These are phyloP conservation scores for Dicyrtoma fusca DNA, from an alignment of 2,888 invertebrate species.

Conservation along the genomic window DNA sequence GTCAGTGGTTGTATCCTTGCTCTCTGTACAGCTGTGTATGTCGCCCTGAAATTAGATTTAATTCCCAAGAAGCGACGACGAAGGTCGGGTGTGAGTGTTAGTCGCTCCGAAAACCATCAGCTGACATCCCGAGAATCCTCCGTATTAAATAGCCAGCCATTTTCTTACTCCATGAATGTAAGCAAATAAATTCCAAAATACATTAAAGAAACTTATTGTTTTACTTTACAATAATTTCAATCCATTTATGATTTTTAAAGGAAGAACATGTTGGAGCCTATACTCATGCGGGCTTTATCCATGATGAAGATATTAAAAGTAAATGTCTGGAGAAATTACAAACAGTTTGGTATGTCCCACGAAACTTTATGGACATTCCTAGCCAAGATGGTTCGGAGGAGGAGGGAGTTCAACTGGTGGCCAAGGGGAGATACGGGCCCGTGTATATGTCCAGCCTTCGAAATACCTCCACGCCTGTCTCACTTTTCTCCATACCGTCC, in stretches of 20 bases:
- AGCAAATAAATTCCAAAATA: neutral
- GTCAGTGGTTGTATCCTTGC: slow-evolving; percentile 70
- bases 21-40: slow-evolving; percentile 68
- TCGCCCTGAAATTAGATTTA: slow-evolving; percentile 63
- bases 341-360: slow-evolving; percentile 74
- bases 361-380: slow-evolving; percentile 67
- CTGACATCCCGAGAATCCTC: slow-evolving; percentile 33
- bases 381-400: slow-evolving; percentile 24
- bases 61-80: slow-evolving; percentile 58
- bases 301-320: slow-evolving; percentile 72
- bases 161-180: neutral
- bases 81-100: slow-evolving; percentile 65
- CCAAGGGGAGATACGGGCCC: slow-evolving; percentile 74
- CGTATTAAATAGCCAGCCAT: neutral
- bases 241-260: neutral
- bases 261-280: slow-evolving; percentile 36
- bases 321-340: slow-evolving; percentile 59
- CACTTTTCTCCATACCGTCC: slow-evolving; percentile 39
- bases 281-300: slow-evolving; percentile 57
- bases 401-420: slow-evolving; percentile 69
- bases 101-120: slow-evolving; percentile 65
- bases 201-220: neutral
- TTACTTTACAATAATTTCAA: neutral
- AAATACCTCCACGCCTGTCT: slow-evolving; percentile 43
- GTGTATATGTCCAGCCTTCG: slow-evolving; percentile 48